Evolutionary conservation across 2,113 vertebrate genomes (phyloP).

Genomic region (Carassius gibelio): DNA sequence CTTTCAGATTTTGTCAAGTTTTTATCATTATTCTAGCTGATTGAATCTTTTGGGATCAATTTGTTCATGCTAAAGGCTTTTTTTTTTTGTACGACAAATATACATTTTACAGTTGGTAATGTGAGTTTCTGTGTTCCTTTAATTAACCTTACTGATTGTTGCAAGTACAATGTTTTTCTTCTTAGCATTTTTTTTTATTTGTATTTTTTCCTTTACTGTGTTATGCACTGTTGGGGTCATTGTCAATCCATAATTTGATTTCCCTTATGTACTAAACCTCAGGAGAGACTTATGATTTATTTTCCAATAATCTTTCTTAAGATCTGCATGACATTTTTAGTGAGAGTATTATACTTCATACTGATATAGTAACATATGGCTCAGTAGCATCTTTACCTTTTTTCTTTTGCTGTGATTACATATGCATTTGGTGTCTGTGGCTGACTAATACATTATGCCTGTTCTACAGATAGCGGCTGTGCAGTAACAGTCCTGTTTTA

Average conservation of each 20-base stretch:
- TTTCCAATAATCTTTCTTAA: background rate
- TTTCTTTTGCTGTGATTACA: constrained; percentile 5
- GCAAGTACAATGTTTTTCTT: background rate
- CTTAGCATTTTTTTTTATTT: too few relatives aligned
- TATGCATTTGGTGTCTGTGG: constrained; percentile 10
- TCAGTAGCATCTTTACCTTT: constrained; percentile 1
- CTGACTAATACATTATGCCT: constrained; percentile 29
- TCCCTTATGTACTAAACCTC: background rate
- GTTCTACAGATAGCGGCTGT: background rate
- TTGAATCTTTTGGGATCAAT: background rate
- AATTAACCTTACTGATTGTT: background rate
- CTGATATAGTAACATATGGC: background rate
- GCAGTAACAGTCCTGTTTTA: constrained; percentile 2
- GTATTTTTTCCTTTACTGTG: background rate
- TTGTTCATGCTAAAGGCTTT: background rate
- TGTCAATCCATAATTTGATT: background rate
- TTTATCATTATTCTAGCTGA: background rate
- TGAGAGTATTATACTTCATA: background rate
- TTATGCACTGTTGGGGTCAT: background rate
- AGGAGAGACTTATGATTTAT: background rate
- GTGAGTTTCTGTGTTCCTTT: background rate
- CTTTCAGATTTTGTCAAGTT: background rate
- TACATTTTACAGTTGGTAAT: background rate
- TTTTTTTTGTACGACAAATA: background rate
- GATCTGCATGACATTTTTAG: background rate